Percentiles rank a stretch among this genome's conserved stretches.
Evolutionary conservation across 2,113 vertebrate genomes (phyloP).

Genomic region (Microcebus jonahi): DNA sequence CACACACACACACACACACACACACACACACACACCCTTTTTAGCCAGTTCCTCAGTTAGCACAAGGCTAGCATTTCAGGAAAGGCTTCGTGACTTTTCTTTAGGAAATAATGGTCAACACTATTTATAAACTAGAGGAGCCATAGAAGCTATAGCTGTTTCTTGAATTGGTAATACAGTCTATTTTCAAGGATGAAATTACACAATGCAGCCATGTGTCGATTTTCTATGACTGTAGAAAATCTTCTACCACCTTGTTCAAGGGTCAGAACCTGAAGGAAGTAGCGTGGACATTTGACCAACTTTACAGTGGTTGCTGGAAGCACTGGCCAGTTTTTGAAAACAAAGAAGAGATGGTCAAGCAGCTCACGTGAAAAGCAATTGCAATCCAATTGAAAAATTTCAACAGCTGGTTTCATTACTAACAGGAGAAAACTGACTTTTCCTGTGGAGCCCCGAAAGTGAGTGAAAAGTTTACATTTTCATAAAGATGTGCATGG

Average conservation of each 20-base stretch:
- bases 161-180: constrained; percentile 73
- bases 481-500: constrained; percentile 52
- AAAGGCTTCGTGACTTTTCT: constrained; percentile 63
- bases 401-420: not conserved
- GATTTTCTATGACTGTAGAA: constrained; percentile 35
- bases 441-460: not conserved
- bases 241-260: not conserved
- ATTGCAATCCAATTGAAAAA: not conserved
- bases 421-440: not conserved
- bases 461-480: constrained; percentile 56
- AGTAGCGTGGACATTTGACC: not conserved
- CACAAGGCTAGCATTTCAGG: constrained; percentile 54
- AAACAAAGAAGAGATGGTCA: constrained; percentile 47
- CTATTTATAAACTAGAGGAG: constrained; percentile 65
- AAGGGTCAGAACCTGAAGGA: constrained; percentile 44
- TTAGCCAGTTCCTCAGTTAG: constrained; percentile 55
- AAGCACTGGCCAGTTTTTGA: constrained; percentile 48
- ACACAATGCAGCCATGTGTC: constrained; percentile 28
- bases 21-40: too few relatives aligned
- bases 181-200: constrained; percentile 63
- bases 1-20: too few relatives aligned
- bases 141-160: constrained; percentile 56
- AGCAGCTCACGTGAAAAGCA: not conserved
- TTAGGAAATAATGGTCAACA: constrained; percentile 67
- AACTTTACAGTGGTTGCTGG: not conserved